Evolutionary conservation across 2,888 invertebrate species (phyloP), one percentile per base, ranked within the genome.

Genomic region (Eupelmus urozonus): DNA sequence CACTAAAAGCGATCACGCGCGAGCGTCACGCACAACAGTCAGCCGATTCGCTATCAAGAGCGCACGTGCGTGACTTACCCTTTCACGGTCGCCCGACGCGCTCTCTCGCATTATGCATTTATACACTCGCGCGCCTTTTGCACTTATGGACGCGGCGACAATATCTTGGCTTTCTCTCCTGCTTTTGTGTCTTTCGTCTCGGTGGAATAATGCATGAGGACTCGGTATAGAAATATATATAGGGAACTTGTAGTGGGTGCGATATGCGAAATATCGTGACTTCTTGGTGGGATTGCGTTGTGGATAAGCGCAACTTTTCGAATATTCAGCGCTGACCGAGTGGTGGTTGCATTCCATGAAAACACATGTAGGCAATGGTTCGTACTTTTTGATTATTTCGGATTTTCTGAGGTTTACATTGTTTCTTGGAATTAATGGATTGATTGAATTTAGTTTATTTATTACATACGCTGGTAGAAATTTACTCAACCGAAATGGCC

Each of bases 191-290:
- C 49, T n/a, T n/a, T 23, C 67, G 66, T 20, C 63, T 53, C 57
- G 20, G 20, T 25, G 80, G 81, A 78, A 81, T 81, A 77, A 81
- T 81, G 77, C 79, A 79, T 80, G 73, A 76, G 67, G 18, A 69
- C 63, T 62, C 63, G n/a, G n/a, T n/a, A 70, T 65, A 76, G 63
- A 71, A 71, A 70, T 77, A 49, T 49, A 49, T 49, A 49, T 49
- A 49, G 4, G 13, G 4, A 49, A 13, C 11, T 16, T 49, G 13
- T n/a, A 11, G 7, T 16, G 16, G 49, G n/a, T n/a, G n/a, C n/a
- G n/a, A n/a, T n/a, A n/a, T n/a, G n/a, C n/a, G n/a, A n/a, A n/a
- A n/a, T n/a, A n/a, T n/a, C n/a, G n/a, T n/a, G n/a, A n/a, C n/a
- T n/a, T n/a, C n/a, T n/a, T n/a, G n/a, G n/a, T n/a, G n/a, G n/a